Percentiles rank a stretch among this genome's conserved stretches.
Conservation (phyloP, 1,140 invertebrate species). For the Drosophila sulfurigaster region DNA sequence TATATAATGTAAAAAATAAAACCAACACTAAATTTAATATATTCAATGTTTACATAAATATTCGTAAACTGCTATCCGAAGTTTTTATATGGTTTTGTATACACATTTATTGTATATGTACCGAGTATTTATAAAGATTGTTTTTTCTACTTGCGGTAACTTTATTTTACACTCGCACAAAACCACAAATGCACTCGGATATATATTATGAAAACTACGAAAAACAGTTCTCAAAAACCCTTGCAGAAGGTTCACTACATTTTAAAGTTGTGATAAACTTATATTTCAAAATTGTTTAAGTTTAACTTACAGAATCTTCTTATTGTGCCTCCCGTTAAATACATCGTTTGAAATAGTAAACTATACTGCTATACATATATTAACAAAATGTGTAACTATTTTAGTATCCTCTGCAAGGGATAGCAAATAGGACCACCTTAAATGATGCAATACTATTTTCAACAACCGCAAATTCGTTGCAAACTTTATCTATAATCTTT, state of each 20-base stretch:
- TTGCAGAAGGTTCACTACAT: background rate
- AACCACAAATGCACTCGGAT: conserved; percentile 34
- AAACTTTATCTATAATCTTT: conserved; percentile 43
- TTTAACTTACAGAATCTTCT: background rate
- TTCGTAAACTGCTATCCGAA: conserved; percentile 50
- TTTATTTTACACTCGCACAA: conserved; percentile 24
- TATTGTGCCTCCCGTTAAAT: no score
- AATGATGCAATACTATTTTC: conserved; percentile 71
- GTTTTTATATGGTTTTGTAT: conserved; percentile 50
- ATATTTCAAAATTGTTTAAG: background rate
- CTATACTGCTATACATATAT: background rate
- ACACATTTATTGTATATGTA: conserved; percentile 55
- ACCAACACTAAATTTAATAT: conserved; percentile 31
- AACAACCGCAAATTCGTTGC: conserved; percentile 44
- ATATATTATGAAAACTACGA: background rate
- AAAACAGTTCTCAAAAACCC: background rate
- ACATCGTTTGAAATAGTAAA: background rate
- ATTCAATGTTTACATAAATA: conserved; percentile 55
- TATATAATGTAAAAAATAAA: conserved; percentile 18
- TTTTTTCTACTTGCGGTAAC: conserved; percentile 39
- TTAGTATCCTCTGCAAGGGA: conserved; percentile 19
- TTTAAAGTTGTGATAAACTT: background rate
- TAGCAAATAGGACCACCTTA: conserved; percentile 70
- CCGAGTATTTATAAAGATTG: conserved; percentile 32
- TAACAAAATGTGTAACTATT: no score